Base-by-base conservation (phyloP, 2,888 invertebrate genomes). In the Epistrophe grossulariae region DNA sequence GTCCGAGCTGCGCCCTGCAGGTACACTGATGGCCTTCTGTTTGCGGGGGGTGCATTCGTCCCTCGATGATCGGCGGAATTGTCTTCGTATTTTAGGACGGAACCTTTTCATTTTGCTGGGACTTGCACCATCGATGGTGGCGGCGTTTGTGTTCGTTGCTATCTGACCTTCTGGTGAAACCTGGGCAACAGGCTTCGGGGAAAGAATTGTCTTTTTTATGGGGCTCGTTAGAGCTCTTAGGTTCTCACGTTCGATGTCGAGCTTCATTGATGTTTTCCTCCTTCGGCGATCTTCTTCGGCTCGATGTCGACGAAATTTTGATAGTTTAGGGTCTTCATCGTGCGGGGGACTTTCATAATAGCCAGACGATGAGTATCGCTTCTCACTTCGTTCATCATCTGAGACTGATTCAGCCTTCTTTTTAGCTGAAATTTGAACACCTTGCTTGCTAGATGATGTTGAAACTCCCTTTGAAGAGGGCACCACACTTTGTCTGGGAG, bases 301-400 rank as follows among this genome's bases (percentile, higher is more conserved):
- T 94, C 96, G 96, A 74, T 91, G 90, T 0, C 92, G 90, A n/a
- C 93, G 90, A 24, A 85, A 89, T 73, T 89, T 91, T 4, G 90
- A 89, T 15, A 90, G 89, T 71, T 92, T 87, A 0, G 83, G 90
- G 9, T 92, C 93, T 89, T 96, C 96, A 84, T 96, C 96, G 55
- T 95, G 94, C 17, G 96, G 95, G 15, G 96, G 95, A 91, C 96
- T 96, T 92, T 96, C 96, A 91, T 96, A 96, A 91, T 96, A 96
- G 1, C 96, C 96, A 4, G 96, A 96, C 7, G 96, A 96, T 43
- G 96, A 96, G 91, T 96, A 96, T 87, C 95, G 95, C 79, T 92
- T 91, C 88, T 94, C 95, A 92, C 95, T 95, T 91, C 95, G 93
- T 91, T 96, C 96, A 89, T 96, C 96, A 90, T 96, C 96, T 9